Evolutionary conservation across 92 coral and sea anemone genomes (phyloP).

Genomic region (Epizoanthus rinbou): DNA sequence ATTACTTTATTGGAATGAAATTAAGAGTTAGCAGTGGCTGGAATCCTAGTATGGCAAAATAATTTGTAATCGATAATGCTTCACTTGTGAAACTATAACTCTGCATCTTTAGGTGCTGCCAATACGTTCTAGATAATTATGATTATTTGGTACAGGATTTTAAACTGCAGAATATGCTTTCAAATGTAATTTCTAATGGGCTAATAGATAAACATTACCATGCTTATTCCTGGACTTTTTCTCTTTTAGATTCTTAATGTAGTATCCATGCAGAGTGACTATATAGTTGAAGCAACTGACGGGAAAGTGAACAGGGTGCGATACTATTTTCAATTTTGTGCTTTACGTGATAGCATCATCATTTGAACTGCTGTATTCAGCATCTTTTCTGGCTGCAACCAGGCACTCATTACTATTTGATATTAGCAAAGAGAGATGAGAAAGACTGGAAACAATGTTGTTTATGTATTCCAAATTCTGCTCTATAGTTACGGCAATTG

Average conservation of each 20-base stretch:
- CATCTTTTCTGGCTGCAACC: background rate
- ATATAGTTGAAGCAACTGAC: conserved; percentile 64
- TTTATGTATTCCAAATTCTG: background rate
- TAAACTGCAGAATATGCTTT: too few species aligned
- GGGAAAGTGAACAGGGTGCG: conserved; percentile 79
- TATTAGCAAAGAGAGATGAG: background rate
- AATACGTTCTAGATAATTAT: too few species aligned
- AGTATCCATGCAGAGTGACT: conserved; percentile 67
- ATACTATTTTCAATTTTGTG: conserved; percentile 8
- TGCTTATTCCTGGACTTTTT: conserved; percentile 42
- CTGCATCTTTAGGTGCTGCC: too few species aligned
- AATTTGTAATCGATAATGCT: too few species aligned
- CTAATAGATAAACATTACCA: background rate
- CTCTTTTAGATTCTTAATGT: conserved; percentile 66
- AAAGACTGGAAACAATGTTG: background rate
- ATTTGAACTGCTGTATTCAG: background rate
- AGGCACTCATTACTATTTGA: background rate
- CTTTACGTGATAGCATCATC: background rate
- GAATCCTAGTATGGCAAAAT: too few species aligned
- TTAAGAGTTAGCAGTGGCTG: too few species aligned
- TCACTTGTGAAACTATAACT: too few species aligned
- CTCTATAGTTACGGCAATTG: background rate
- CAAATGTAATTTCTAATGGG: too few species aligned
- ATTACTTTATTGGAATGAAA: too few species aligned
- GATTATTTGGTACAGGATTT: too few species aligned